These are phyloP conservation scores for Lepidocyrtinus sp. DNA, from an alignment of 2,888 invertebrate species.

Conservation along the genomic window DNA sequence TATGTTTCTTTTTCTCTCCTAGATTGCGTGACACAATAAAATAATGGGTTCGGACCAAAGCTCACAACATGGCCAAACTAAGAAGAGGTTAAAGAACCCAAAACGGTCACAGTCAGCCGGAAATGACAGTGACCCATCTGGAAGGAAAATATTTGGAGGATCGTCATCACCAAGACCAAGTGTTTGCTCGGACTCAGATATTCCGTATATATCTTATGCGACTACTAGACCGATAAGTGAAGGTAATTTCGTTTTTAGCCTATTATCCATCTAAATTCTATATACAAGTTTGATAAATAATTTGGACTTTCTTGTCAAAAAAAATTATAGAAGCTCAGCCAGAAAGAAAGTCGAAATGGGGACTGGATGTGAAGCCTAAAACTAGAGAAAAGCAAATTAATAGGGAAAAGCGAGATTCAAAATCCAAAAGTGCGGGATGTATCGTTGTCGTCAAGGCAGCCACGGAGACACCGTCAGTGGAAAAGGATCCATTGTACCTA, in stretches of 20 bases:
- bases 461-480: slow-evolving; percentile 76
- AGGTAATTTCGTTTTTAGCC: slow-evolving; percentile 77
- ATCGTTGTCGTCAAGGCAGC: slow-evolving; percentile 87
- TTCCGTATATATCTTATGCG: slow-evolving; percentile 93
- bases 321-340: slow-evolving; percentile 80
- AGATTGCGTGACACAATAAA: no score
- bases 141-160: slow-evolving; percentile 72
- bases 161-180: slow-evolving; percentile 89
- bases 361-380: slow-evolving; percentile 70
- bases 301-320: slow-evolving; percentile 27
- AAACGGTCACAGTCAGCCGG: slow-evolving; percentile 70
- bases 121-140: slow-evolving; percentile 65
- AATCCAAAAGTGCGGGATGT: slow-evolving; percentile 77
- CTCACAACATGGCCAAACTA: slow-evolving; percentile 69
- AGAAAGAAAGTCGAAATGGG: slow-evolving; percentile 68
- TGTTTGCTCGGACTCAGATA: slow-evolving; percentile 89
- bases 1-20: no score
- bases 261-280: no score
- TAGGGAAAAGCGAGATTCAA: slow-evolving; percentile 70
- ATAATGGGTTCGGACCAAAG: slow-evolving; percentile 72
- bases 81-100: slow-evolving; percentile 66
- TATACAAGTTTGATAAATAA: no score
- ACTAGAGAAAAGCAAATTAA: slow-evolving; percentile 70
- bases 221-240: slow-evolving; percentile 87
- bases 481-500: slow-evolving; percentile 84